Evolutionary conservation across 2,797 vertebrate genomes (phyloP).

Genomic region (Myoxocephalus aenaeus): DNA sequence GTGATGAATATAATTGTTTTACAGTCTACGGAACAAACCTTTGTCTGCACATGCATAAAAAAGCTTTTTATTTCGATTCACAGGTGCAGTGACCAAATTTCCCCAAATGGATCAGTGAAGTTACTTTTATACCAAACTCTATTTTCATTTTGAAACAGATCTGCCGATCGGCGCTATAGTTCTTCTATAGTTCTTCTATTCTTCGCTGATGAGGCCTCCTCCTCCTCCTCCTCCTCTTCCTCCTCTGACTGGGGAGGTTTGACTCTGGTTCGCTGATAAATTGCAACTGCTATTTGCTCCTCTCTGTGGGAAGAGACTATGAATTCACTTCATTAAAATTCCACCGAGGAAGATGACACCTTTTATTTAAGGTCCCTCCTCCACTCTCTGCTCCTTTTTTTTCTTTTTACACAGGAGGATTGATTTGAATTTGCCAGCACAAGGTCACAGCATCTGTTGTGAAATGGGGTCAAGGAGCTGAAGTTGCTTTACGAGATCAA

Average conservation of each 20-base stretch:
- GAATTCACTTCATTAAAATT: slow-evolving; percentile 73
- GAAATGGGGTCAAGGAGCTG: slow-evolving; percentile 68
- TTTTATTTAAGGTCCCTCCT: slow-evolving; percentile 65
- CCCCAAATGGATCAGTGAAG: not conserved
- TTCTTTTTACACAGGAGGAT: slow-evolving; percentile 46
- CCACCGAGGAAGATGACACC: slow-evolving; percentile 59
- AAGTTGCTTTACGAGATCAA: slow-evolving; percentile 68
- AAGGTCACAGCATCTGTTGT: slow-evolving; percentile 65
- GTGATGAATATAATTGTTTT: not conserved
- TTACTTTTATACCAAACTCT: slow-evolving; percentile 8
- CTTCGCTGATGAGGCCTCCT: slow-evolving; percentile 24
- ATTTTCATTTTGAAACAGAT: slow-evolving; percentile 18
- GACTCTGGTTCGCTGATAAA: slow-evolving; percentile 59
- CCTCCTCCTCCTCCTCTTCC: not conserved
- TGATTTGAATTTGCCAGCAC: slow-evolving; percentile 64
- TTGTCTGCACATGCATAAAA: not conserved
- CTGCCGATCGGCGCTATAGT: not conserved
- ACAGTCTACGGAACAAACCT: not conserved
- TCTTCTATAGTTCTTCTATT: not conserved
- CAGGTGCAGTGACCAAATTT: slow-evolving; percentile 31
- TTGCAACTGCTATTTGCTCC: slow-evolving; percentile 48
- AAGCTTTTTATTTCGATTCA: not conserved
- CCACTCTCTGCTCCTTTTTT: slow-evolving; percentile 27
- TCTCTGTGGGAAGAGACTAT: slow-evolving; percentile 38
- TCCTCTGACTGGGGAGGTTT: slow-evolving; percentile 41